Evolutionary conservation across 2,888 invertebrate species (phyloP).

Genomic region (Amiota communis): DNA sequence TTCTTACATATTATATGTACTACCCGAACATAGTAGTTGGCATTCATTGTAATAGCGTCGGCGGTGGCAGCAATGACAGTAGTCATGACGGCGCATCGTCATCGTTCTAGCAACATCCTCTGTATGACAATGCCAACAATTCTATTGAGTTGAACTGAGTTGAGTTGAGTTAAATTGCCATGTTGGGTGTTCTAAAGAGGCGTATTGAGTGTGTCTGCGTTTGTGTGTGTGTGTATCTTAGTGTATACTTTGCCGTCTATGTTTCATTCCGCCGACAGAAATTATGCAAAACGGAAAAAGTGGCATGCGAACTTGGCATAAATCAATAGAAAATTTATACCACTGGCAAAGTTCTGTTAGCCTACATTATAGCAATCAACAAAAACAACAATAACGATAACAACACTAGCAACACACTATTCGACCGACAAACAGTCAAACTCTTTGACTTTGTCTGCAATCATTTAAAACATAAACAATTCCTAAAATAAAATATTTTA

Average conservation of each 20-base stretch:
- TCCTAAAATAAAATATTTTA: too few species aligned
- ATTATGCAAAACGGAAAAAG: constrained; percentile 68
- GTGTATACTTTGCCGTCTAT: constrained; percentile 37
- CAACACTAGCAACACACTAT: too few species aligned
- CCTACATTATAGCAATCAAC: background rate
- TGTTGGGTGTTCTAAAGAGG: too few species aligned
- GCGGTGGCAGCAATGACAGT: background rate
- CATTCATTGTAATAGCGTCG: background rate
- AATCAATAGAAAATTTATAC: constrained; percentile 67
- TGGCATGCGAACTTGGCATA: constrained; percentile 67
- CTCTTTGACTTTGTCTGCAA: too few species aligned
- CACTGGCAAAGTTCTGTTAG: background rate
- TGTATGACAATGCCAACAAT: constrained; percentile 27
- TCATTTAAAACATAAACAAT: too few species aligned
- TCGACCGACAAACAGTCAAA: too few species aligned
- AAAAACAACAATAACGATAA: too few species aligned
- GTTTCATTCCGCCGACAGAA: constrained; percentile 62
- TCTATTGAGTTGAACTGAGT: constrained; percentile 18
- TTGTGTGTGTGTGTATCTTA: background rate
- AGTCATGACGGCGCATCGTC: background rate
- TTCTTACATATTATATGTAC: too few species aligned
- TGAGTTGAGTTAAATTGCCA: background rate
- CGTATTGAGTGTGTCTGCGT: background rate
- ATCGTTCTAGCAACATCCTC: constrained; percentile 5
- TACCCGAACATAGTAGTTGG: constrained; percentile 39